These are phyloP conservation scores for Eristalis pertinax DNA, from an alignment of 2,888 invertebrate species.

Conservation along the genomic window DNA sequence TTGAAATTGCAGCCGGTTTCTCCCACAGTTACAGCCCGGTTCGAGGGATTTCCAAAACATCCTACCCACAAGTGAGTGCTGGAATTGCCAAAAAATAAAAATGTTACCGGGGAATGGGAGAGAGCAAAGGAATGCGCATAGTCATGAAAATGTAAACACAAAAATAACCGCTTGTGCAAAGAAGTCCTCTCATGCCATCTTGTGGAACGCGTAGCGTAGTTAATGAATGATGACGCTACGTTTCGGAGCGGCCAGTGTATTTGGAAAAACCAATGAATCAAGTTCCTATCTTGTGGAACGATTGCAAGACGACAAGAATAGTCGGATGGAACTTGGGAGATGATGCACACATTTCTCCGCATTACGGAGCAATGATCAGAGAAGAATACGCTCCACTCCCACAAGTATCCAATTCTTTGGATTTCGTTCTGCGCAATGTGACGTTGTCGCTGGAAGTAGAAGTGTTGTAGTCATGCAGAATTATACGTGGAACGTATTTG, in stretches of 20 bases:
- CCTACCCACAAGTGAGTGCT: conserved; percentile 4
- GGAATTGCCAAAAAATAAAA: neutral
- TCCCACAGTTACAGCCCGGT: neutral
- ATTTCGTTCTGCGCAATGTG: conserved; percentile 29
- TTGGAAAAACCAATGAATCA: conserved; percentile 1
- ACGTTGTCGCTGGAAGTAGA: conserved; percentile 16
- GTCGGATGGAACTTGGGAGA: neutral
- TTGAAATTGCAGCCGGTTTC: conserved; percentile 19
- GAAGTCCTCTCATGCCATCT: neutral
- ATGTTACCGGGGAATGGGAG: neutral
- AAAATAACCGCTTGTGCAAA: conserved; percentile 14
- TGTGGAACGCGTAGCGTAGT: neutral
- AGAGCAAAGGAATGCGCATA: conserved; percentile 23
- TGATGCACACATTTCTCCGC: neutral
- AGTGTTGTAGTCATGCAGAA: conserved; percentile 13
- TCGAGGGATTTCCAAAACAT: neutral
- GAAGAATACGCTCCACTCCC: neutral
- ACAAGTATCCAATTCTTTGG: neutral
- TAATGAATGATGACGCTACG: neutral
- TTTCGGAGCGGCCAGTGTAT: neutral
- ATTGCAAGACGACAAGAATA: neutral
- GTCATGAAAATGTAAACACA: conserved; percentile 48
- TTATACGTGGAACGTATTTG: conserved; percentile 5
- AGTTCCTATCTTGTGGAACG: neutral
- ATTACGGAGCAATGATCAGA: conserved; percentile 7